phyloP scores from a whole-genome alignment of 2,888 invertebrate species.

The Spisula subtruncata region DNA sequence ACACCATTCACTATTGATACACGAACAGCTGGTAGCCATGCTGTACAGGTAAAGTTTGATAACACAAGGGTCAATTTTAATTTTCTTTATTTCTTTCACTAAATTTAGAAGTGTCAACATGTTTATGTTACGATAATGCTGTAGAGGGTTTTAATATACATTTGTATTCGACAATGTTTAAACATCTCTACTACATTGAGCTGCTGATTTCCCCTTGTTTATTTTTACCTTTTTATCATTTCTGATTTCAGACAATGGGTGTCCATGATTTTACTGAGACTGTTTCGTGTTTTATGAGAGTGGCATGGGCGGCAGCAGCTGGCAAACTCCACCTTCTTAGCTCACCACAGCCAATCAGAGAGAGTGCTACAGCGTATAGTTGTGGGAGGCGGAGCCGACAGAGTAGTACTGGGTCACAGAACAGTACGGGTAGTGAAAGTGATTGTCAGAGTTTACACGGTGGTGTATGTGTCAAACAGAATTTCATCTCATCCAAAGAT shows the following conservation, averaged over 20 bases:
- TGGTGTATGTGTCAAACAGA: conserved; percentile 87
- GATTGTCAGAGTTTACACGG: conserved; percentile 86
- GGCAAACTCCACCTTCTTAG: conserved; percentile 88
- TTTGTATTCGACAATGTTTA: too few species aligned
- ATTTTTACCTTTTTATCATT: too few species aligned
- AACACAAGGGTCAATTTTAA: too few species aligned
- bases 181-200: too few species aligned
- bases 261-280: conserved; percentile 87
- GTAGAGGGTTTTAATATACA: too few species aligned
- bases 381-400: conserved; percentile 86
- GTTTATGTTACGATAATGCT: too few species aligned
- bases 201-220: too few species aligned
- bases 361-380: conserved; percentile 81
- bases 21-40: conserved; percentile 81
- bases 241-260: conserved; percentile 86
- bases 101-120: too few species aligned
- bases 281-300: conserved; percentile 88
- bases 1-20: conserved; percentile 69
- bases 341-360: conserved; percentile 86
- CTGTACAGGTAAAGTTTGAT: conserved; percentile 85
- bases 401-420: conserved; percentile 88
- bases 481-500: conserved; percentile 86
- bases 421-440: conserved; percentile 87
- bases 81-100: too few species aligned
- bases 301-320: conserved; percentile 89